A percentile compares a stretch with the other conserved stretches of the same genome.
Conservation (phyloP, 1,140 invertebrate genomes). For the Aphaenogaster rudis region DNA sequence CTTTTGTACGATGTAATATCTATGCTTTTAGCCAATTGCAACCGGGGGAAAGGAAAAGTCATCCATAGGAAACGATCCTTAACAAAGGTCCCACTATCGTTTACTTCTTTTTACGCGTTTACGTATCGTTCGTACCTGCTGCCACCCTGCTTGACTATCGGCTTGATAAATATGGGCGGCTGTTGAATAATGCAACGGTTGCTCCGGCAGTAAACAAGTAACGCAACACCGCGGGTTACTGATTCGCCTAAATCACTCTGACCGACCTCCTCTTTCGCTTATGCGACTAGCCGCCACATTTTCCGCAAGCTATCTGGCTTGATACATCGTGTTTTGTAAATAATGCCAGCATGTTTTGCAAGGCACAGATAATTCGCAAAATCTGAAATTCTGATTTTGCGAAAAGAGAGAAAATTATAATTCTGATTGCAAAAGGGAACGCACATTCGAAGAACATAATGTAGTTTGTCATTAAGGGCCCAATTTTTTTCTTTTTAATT, state of each 20-base stretch:
- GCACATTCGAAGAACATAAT: not conserved
- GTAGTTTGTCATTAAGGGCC: not conserved
- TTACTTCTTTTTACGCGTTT: slow-evolving; percentile 67
- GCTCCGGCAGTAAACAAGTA: slow-evolving; percentile 79
- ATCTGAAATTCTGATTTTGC: not conserved
- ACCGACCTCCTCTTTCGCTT: slow-evolving; percentile 56
- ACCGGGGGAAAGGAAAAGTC: slow-evolving; percentile 46
- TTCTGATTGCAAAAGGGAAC: not conserved
- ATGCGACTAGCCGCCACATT: slow-evolving; percentile 52
- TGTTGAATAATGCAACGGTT: slow-evolving; percentile 83
- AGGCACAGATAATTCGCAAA: slow-evolving; percentile 2
- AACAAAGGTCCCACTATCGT: slow-evolving; percentile 46
- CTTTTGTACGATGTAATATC: slow-evolving; percentile 37
- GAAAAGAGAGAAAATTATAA: not conserved
- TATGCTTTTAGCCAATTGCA: slow-evolving; percentile 62
- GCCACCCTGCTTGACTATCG: slow-evolving; percentile 77
- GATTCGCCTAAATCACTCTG: slow-evolving; percentile 78
- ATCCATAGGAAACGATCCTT: slow-evolving; percentile 57
- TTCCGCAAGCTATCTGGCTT: slow-evolving; percentile 34
- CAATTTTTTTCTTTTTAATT: not conserved
- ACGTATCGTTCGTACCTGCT: slow-evolving; percentile 59
- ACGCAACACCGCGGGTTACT: slow-evolving; percentile 78
- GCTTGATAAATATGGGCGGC: slow-evolving; percentile 84
- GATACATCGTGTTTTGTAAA: slow-evolving; percentile 38
- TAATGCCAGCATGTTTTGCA: slow-evolving; percentile 17